phyloP scores from a whole-genome alignment of 2,888 invertebrate genomes.

The Sarcophaga variegata region DNA sequence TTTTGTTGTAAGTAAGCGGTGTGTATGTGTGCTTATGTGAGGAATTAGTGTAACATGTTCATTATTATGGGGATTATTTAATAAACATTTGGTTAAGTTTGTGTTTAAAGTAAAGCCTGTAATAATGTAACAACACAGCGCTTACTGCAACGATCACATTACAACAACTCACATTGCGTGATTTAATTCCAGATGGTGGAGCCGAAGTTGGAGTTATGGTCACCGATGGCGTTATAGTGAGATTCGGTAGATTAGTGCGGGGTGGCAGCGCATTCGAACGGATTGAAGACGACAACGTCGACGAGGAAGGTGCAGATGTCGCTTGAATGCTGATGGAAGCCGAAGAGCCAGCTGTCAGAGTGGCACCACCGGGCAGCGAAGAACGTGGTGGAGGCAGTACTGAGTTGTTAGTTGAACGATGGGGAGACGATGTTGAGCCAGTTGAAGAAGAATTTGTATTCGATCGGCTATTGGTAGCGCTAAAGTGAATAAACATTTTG shows the following conservation, averaged over 20 bases:
- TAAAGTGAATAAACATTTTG: slow-evolving; percentile 36
- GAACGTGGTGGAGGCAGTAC: slow-evolving; percentile 80
- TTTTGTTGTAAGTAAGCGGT: slow-evolving; percentile 74
- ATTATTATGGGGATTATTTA: slow-evolving; percentile 2
- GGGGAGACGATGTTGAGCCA: slow-evolving; percentile 73
- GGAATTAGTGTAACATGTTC: slow-evolving; percentile 12
- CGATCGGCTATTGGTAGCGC: slow-evolving; percentile 76
- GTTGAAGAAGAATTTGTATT: slow-evolving; percentile 73
- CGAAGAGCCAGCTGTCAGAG: slow-evolving; percentile 84
- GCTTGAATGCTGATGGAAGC: slow-evolving; percentile 71
- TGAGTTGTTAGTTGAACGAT: slow-evolving; percentile 69
- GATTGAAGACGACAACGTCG: slow-evolving; percentile 72
- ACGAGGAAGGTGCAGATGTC: slow-evolving; percentile 75
- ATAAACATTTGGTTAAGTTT: background rate
- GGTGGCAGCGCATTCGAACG: slow-evolving; percentile 79
- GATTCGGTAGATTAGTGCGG: slow-evolving; percentile 82
- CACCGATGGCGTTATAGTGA: slow-evolving; percentile 87
- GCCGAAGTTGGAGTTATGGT: slow-evolving; percentile 90
- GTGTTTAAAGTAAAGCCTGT: slow-evolving; percentile 23
- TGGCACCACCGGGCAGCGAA: slow-evolving; percentile 85
- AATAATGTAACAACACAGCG: slow-evolving; percentile 74
- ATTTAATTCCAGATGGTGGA: slow-evolving; percentile 83
- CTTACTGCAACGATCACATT: slow-evolving; percentile 81
- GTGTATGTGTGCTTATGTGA: slow-evolving; percentile 69
- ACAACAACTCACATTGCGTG: slow-evolving; percentile 83